Percentiles rank a stretch among this genome's conserved stretches.
These are phyloP conservation scores for Rostratula benghalensis DNA, from an alignment of 2,113 vertebrate genomes.

Conservation along the genomic window DNA sequence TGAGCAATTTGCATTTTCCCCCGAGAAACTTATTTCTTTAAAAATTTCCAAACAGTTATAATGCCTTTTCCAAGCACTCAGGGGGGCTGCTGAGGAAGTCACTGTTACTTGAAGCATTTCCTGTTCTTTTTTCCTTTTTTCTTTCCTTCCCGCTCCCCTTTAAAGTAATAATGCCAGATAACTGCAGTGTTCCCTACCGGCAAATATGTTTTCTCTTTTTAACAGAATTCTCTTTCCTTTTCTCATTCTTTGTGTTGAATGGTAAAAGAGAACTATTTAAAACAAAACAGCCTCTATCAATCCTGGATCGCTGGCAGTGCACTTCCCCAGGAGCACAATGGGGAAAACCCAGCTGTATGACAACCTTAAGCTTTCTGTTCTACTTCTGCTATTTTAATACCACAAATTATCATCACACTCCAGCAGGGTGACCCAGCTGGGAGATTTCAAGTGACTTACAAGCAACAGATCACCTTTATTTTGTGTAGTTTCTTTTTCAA, in stretches of 20 bases:
- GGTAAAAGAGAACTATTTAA: not conserved
- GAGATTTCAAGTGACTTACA: not conserved
- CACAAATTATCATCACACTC: not conserved
- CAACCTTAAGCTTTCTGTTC: not conserved
- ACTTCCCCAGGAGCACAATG: not conserved
- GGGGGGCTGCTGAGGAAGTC: not conserved
- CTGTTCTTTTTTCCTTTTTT: no score
- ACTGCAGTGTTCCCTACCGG: not conserved
- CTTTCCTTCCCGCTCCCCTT: not conserved
- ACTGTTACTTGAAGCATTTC: not conserved
- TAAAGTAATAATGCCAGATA: not conserved
- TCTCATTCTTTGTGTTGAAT: not conserved
- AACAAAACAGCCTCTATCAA: not conserved
- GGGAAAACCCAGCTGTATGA: not conserved
- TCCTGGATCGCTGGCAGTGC: not conserved
- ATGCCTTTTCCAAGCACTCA: not conserved
- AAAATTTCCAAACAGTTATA: not conserved
- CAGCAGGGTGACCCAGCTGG: not conserved
- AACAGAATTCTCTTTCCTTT: not conserved
- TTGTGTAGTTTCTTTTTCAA: not conserved
- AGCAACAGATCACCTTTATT: conserved; percentile 1
- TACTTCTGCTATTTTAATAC: not conserved
- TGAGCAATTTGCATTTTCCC: not conserved
- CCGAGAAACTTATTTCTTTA: not conserved
- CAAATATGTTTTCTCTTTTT: not conserved